Evolutionary conservation across 2,797 vertebrate species (phyloP).

Genomic region (Cyclopterus lumpus): DNA sequence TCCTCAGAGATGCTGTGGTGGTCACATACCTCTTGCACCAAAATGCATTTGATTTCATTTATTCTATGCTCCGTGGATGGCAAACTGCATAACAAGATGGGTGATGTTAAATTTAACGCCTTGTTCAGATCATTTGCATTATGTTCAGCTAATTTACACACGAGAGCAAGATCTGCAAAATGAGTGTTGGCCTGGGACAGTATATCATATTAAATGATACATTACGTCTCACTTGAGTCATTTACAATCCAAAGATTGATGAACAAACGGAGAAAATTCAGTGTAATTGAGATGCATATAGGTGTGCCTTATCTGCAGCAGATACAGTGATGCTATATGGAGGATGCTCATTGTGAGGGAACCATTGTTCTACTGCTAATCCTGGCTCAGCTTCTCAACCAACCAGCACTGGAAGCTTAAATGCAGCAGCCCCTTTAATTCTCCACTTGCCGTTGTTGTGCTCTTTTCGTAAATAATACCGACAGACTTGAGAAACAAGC

Average conservation of each 20-base stretch:
- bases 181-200: conserved; percentile 25
- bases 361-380: conserved; percentile 80
- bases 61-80: conserved; percentile 55
- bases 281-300: conserved; percentile 62
- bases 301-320: conserved; percentile 71
- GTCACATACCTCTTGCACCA: conserved; percentile 76
- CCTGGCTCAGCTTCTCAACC: conserved; percentile 77
- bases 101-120: conserved; percentile 75
- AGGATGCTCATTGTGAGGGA: conserved; percentile 74
- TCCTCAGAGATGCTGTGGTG: conserved; percentile 83
- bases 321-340: conserved; percentile 68
- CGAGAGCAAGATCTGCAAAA: conserved; percentile 21
- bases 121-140: conserved; percentile 70
- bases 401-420: conserved; percentile 78
- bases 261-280: conserved; percentile 61
- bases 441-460: conserved; percentile 71
- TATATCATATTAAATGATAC: conserved; percentile 48
- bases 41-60: conserved; percentile 80
- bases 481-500: conserved; percentile 69
- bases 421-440: conserved; percentile 75
- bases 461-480: conserved; percentile 70
- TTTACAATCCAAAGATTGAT: conserved; percentile 57
- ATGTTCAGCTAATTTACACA: conserved; percentile 54
- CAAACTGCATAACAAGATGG: conserved; percentile 66
- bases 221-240: conserved; percentile 36